These are phyloP conservation scores for Uria aalge DNA, from an alignment of 2,113 vertebrate species.

Conservation along the genomic window DNA sequence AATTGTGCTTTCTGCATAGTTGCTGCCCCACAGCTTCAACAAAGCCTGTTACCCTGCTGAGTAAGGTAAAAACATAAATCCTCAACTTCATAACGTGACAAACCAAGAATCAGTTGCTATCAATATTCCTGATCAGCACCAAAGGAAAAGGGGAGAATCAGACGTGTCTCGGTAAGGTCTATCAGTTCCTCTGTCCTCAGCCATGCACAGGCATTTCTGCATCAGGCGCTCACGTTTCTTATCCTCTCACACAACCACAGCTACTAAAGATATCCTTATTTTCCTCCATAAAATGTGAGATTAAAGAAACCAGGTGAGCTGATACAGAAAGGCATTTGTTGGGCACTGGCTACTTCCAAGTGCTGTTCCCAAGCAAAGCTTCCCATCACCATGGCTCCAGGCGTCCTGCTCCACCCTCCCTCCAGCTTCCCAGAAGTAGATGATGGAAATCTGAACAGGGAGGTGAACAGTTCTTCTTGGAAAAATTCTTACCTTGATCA, in stretches of 20 bases:
- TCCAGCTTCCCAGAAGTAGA: background rate
- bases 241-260: background rate
- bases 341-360: background rate
- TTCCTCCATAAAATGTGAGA: background rate
- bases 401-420: background rate
- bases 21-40: background rate
- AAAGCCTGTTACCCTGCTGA: background rate
- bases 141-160: background rate
- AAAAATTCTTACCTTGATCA: conserved; percentile 89
- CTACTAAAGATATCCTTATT: background rate
- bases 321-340: background rate
- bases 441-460: background rate
- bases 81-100: background rate
- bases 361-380: background rate
- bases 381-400: background rate
- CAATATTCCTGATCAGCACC: background rate
- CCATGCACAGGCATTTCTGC: background rate
- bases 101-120: background rate
- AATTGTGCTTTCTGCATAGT: background rate
- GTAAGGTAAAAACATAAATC: background rate
- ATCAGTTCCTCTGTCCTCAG: background rate
- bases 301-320: background rate
- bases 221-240: background rate
- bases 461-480: background rate
- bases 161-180: background rate